These are phyloP conservation scores for Drosophila gaucha DNA, from an alignment of 2,888 invertebrate genomes.

Conservation along the genomic window DNA sequence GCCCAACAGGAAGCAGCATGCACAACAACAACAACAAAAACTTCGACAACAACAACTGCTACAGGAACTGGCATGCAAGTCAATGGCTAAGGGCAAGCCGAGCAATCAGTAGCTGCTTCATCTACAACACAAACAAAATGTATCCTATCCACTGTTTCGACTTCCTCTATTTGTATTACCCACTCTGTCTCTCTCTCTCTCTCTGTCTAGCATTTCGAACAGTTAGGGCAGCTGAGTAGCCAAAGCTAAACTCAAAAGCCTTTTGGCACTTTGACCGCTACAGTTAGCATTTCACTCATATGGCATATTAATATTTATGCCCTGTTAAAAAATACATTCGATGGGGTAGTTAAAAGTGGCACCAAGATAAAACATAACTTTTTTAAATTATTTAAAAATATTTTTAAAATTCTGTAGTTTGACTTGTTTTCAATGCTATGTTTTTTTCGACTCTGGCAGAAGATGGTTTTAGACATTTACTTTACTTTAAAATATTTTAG, in stretches of 20 bases:
- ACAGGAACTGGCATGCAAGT: slow-evolving; percentile 37
- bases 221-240: slow-evolving; percentile 8
- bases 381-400: too few relatives aligned
- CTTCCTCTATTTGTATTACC: slow-evolving; percentile 63
- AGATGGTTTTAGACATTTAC: too few relatives aligned
- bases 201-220: neutral
- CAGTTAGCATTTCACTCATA: slow-evolving; percentile 36
- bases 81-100: slow-evolving; percentile 49
- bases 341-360: too few relatives aligned
- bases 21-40: slow-evolving; percentile 35
- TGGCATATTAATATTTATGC: slow-evolving; percentile 45
- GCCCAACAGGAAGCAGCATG: slow-evolving; percentile 66
- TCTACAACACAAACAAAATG: slow-evolving; percentile 58
- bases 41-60: slow-evolving; percentile 23
- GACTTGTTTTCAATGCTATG: too few relatives aligned
- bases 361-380: too few relatives aligned
- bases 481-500: too few relatives aligned
- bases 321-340: neutral
- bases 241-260: slow-evolving; percentile 53
- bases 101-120: slow-evolving; percentile 53
- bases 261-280: slow-evolving; percentile 51
- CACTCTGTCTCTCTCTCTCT: slow-evolving; percentile 13
- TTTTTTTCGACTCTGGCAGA: too few relatives aligned
- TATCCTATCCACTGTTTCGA: slow-evolving; percentile 52
- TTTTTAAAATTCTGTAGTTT: too few relatives aligned